A percentile compares a stretch with the other conserved stretches of the same genome.
These are phyloP conservation scores for Pyrrhia umbra DNA, from an alignment of 2,888 invertebrate species.

Conservation along the genomic window DNA sequence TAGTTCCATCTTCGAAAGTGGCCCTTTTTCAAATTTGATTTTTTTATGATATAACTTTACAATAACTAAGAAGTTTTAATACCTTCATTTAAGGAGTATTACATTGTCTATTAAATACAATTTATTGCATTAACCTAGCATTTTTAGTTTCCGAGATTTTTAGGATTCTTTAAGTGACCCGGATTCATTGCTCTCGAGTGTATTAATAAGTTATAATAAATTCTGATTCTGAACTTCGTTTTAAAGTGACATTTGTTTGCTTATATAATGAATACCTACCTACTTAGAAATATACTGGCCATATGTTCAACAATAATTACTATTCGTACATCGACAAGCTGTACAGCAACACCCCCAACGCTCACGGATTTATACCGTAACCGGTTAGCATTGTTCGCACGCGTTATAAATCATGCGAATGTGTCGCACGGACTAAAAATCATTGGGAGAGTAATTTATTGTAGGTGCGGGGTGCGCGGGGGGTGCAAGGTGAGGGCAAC, in stretches of 20 bases:
- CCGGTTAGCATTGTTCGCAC: constrained; percentile 82
- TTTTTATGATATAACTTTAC: too few relatives aligned
- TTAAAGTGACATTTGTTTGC: constrained; percentile 11
- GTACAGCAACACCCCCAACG: constrained; percentile 74
- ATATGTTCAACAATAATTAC: constrained; percentile 77
- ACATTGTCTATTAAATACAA: too few relatives aligned
- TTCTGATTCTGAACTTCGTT: not conserved
- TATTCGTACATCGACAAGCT: constrained; percentile 74
- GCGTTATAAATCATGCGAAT: constrained; percentile 85
- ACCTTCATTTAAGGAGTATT: too few relatives aligned
- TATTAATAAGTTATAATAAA: too few relatives aligned
- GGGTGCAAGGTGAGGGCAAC: constrained; percentile 77
- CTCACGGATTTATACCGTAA: constrained; percentile 81
- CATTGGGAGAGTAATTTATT: constrained; percentile 83
- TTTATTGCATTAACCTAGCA: too few relatives aligned
- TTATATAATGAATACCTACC: constrained; percentile 46
- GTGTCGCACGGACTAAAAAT: constrained; percentile 87
- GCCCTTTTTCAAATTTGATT: too few relatives aligned
- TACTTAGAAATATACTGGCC: constrained; percentile 63
- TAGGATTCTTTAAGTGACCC: too few relatives aligned
- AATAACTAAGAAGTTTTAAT: too few relatives aligned
- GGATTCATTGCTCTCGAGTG: too few relatives aligned
- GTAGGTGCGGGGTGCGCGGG: constrained; percentile 68
- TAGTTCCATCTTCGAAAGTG: too few relatives aligned
- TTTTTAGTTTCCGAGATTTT: too few relatives aligned